A percentile compares a stretch with the other conserved stretches of the same genome.
Evolutionary conservation across 2,888 invertebrate genomes (phyloP).

Genomic region (Meghimatium bilineatum): DNA sequence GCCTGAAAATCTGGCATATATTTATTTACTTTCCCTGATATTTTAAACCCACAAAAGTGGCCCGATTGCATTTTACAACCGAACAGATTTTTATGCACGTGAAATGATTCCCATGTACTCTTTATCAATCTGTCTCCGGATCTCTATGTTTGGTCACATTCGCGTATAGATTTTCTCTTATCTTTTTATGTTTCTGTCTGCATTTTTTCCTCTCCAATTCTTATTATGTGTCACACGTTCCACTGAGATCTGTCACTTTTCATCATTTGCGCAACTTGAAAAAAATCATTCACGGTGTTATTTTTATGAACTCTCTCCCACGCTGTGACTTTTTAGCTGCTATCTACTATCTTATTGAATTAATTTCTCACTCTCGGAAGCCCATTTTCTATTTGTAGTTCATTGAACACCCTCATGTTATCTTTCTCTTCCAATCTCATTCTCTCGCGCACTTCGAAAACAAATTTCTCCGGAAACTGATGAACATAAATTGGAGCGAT

Average conservation of each 20-base stretch:
- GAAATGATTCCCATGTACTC: not conserved
- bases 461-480: too few species aligned
- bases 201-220: not conserved
- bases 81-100: not conserved
- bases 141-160: too few species aligned
- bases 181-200: too few species aligned
- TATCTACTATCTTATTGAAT: too few species aligned
- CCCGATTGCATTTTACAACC: not conserved
- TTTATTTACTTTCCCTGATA: not conserved
- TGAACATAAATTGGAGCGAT: too few species aligned
- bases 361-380: not conserved
- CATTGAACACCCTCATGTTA: not conserved
- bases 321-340: not conserved
- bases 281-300: too few species aligned
- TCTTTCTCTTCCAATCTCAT: not conserved
- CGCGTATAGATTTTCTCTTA: too few species aligned
- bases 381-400: not conserved
- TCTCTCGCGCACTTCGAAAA: not conserved
- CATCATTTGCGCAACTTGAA: too few species aligned
- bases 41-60: not conserved
- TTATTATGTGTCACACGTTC: not conserved
- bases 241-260: too few species aligned
- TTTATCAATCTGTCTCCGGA: not conserved
- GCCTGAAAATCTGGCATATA: not conserved
- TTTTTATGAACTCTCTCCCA: not conserved